phyloP scores from a whole-genome alignment of 2,797 vertebrate genomes.

The Tolypeutes matacus region DNA sequence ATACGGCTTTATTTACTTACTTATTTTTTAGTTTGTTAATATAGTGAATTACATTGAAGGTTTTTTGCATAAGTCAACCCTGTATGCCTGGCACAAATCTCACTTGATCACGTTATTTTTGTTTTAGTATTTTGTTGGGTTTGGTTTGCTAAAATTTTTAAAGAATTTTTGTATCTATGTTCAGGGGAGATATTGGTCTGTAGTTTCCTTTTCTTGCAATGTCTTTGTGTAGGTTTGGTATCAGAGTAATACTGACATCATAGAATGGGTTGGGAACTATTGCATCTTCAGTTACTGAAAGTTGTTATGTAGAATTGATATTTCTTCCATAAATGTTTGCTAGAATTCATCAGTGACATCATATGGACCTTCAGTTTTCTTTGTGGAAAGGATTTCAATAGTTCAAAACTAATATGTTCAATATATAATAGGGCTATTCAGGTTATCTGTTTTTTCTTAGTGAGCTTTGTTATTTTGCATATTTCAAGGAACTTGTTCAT shows the following conservation, averaged over 20 bases:
- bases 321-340: background rate
- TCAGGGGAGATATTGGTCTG: background rate
- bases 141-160: background rate
- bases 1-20: background rate
- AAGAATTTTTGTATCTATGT: background rate
- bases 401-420: constrained; percentile 13
- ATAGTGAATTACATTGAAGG: no score
- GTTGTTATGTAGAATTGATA: background rate
- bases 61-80: background rate
- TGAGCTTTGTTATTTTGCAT: background rate
- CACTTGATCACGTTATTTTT: background rate
- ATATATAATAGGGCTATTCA: background rate
- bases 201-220: background rate
- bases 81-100: background rate
- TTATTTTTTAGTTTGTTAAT: no score
- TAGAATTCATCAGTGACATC: background rate
- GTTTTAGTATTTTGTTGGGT: background rate
- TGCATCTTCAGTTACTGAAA: background rate
- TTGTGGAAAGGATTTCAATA: background rate
- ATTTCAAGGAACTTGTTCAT: background rate
- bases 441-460: background rate
- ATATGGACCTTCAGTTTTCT: background rate
- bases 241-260: background rate
- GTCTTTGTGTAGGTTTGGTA: background rate
- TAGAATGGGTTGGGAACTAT: background rate